A percentile compares a stretch with the other conserved stretches of the same genome.
Conservation (phyloP, 2,888 invertebrate genomes). For the Petrolisthes cinctipes region DNA sequence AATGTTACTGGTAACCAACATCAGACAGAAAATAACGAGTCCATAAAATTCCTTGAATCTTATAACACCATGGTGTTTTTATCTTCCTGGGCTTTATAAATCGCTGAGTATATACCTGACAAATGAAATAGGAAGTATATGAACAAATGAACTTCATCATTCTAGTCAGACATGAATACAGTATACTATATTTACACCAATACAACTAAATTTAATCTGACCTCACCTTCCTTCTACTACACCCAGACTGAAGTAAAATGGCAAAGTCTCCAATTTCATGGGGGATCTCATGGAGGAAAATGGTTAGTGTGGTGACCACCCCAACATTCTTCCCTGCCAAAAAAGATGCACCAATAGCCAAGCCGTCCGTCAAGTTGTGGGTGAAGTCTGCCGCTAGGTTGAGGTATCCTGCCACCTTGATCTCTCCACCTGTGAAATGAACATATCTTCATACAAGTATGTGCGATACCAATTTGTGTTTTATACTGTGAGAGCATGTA, state of each 20-base stretch:
- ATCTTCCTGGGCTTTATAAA: too few relatives aligned
- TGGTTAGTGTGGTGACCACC: constrained; percentile 92
- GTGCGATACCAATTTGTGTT: too few relatives aligned
- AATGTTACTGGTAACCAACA: too few relatives aligned
- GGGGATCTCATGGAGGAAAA: constrained; percentile 96
- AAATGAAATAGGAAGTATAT: too few relatives aligned
- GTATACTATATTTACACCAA: too few relatives aligned
- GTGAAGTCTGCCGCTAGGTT: constrained; percentile 98
- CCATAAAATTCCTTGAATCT: too few relatives aligned
- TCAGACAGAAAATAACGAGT: too few relatives aligned
- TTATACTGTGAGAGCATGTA: background rate
- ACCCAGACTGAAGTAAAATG: constrained; percentile 96
- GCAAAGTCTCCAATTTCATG: constrained; percentile 99
- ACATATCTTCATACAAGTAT: constrained; percentile 10
- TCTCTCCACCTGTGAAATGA: constrained; percentile 70
- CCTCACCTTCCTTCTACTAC: constrained; percentile 83
- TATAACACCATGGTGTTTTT: too few relatives aligned
- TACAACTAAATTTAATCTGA: too few relatives aligned
- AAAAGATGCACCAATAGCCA: constrained; percentile 98
- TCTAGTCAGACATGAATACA: too few relatives aligned
- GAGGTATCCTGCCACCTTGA: constrained; percentile 91
- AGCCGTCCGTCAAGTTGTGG: constrained; percentile 99
- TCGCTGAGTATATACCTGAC: too few relatives aligned
- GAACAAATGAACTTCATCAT: too few relatives aligned
- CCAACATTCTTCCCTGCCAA: constrained; percentile 80